phyloP scores from a whole-genome alignment of 2,797 vertebrate genomes.

The Mormyrops boulengeri region DNA sequence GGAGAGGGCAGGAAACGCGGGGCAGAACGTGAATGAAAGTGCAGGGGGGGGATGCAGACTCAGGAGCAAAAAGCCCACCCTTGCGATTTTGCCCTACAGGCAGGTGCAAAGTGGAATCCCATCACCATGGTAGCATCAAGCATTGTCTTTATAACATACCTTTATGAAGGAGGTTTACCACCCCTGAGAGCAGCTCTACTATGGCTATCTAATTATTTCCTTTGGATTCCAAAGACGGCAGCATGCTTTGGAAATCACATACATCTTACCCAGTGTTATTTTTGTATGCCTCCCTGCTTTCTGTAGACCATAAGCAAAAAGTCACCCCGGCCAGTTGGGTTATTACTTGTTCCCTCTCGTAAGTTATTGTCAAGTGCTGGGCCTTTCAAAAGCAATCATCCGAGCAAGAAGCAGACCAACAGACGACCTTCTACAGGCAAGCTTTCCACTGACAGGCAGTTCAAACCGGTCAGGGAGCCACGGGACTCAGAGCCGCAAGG shows the following conservation, averaged over 20 bases:
- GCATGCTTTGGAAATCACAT: not conserved
- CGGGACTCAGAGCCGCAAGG: not conserved
- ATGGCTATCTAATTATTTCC: not conserved
- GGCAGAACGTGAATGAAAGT: not conserved
- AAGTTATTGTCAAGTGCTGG: not conserved
- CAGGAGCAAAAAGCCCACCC: not conserved
- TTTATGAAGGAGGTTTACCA: not conserved
- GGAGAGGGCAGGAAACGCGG: not conserved
- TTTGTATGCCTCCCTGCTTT: not conserved
- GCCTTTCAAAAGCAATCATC: conserved; percentile 14
- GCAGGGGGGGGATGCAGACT: not conserved
- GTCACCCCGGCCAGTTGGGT: not conserved
- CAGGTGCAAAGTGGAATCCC: not conserved
- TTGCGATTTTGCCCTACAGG: not conserved
- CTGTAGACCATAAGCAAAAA: not conserved
- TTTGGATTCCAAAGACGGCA: not conserved
- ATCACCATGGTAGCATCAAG: not conserved
- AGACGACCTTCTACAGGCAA: not conserved
- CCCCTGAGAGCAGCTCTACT: not conserved
- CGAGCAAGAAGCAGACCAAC: not conserved
- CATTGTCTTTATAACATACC: not conserved
- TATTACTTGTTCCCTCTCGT: not conserved
- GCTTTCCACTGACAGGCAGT: conserved; percentile 13
- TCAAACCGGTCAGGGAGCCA: conserved; percentile 1
- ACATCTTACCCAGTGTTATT: not conserved